Conservation (phyloP, 2,113 vertebrate species). For the Alosa alosa region DNA sequence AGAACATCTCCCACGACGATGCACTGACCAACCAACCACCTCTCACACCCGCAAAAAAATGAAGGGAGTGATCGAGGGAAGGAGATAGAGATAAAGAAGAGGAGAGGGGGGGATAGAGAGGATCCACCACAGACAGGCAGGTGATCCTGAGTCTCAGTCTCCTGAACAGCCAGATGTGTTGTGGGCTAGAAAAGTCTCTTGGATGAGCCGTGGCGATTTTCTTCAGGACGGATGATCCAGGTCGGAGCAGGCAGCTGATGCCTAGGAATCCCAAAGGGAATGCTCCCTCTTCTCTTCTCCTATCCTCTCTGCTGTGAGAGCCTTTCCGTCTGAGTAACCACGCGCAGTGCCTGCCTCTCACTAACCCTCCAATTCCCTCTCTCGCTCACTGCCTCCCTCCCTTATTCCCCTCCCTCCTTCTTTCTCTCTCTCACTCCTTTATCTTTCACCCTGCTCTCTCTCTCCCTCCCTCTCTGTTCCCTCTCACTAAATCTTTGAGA, state of each 20-base stretch:
- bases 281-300: slow-evolving; percentile 22
- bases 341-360: slow-evolving; percentile 16
- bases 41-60: background rate
- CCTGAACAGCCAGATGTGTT: too few relatives aligned
- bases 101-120: background rate
- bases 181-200: too few relatives aligned
- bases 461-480: slow-evolving; percentile 23
- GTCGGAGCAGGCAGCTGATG: background rate
- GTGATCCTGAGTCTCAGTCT: background rate
- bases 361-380: background rate
- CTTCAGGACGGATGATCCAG: background rate
- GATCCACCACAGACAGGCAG: background rate
- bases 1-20: background rate
- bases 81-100: background rate
- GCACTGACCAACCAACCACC: background rate
- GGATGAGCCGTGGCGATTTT: too few relatives aligned
- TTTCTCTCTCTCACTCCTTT: slow-evolving; percentile 9
- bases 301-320: slow-evolving; percentile 21
- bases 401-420: slow-evolving; percentile 26
- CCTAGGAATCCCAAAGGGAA: slow-evolving; percentile 20
- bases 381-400: slow-evolving; percentile 28
- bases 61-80: background rate
- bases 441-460: slow-evolving; percentile 19
- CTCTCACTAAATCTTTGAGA: slow-evolving; percentile 16
- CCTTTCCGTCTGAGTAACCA: slow-evolving; percentile 40